Conservation (phyloP, 2,888 invertebrate species). For the Xylocampa areola region DNA sequence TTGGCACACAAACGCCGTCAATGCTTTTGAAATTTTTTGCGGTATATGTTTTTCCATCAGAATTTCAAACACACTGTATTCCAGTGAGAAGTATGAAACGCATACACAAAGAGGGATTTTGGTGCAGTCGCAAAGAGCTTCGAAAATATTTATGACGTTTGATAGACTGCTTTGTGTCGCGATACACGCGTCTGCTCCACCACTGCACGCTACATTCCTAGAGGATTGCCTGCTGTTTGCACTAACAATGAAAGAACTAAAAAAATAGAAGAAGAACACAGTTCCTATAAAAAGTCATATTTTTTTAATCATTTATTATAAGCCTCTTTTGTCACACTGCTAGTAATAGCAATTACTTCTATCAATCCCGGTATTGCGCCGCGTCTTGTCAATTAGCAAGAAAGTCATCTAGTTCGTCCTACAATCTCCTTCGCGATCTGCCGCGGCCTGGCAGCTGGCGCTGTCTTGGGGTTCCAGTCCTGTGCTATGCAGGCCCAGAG, state of each 20-base stretch:
- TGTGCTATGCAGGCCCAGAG: too few species aligned
- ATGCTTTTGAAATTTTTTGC: constrained; percentile 14
- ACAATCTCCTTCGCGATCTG: too few species aligned
- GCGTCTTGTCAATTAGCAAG: too few species aligned
- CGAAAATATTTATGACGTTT: constrained; percentile 86
- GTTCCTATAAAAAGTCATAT: background rate
- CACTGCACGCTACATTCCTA: constrained; percentile 23
- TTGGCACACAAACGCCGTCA: constrained; percentile 34
- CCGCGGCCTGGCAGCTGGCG: too few species aligned
- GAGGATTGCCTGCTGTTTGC: constrained; percentile 23
- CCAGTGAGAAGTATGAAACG: constrained; percentile 65
- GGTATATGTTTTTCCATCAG: constrained; percentile 5
- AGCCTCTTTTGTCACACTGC: too few species aligned
- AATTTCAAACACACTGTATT: constrained; percentile 66
- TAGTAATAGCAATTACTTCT: too few species aligned
- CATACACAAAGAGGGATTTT: constrained; percentile 81
- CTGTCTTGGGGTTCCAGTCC: too few species aligned
- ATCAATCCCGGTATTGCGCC: too few species aligned
- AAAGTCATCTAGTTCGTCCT: too few species aligned
- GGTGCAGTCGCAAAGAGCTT: constrained; percentile 75
- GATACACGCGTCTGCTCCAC: constrained; percentile 57
- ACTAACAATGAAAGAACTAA: constrained; percentile 4
- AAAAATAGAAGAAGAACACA: constrained; percentile 1
- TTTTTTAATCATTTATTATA: too few species aligned
- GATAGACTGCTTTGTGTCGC: constrained; percentile 83